A percentile compares a stretch with the other conserved stretches of the same genome.
Conservation (phyloP, 2,113 vertebrate species). For the Erinaceus europaeus region DNA sequence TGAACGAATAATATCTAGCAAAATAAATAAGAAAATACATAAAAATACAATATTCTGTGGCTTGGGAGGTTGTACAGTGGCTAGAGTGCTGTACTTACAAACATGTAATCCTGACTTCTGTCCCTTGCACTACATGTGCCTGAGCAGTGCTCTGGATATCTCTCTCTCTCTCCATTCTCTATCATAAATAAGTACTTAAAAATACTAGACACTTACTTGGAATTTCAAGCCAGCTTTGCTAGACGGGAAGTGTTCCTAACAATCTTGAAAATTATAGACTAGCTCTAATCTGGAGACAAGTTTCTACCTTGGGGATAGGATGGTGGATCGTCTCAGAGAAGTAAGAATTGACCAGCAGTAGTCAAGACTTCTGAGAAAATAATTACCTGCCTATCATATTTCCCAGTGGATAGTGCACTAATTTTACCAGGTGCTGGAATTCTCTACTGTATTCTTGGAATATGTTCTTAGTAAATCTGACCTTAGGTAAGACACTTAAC, state of each 20-base stretch:
- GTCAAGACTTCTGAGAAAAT: slow-evolving; percentile 32
- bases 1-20: too few species aligned
- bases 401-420: neutral
- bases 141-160: too few species aligned
- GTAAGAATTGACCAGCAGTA: slow-evolving; percentile 7
- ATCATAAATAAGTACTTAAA: slow-evolving; percentile 43
- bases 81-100: too few species aligned
- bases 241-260: neutral
- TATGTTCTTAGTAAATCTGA: neutral
- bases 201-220: slow-evolving; percentile 27
- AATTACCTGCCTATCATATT: slow-evolving; percentile 19
- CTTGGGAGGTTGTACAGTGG: too few species aligned
- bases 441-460: neutral
- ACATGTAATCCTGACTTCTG: too few species aligned
- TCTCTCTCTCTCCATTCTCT: too few species aligned
- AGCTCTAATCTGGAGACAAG: slow-evolving; percentile 23
- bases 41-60: too few species aligned
- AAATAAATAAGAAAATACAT: too few species aligned
- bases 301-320: neutral
- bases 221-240: slow-evolving; percentile 50
- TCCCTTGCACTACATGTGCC: too few species aligned
- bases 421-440: slow-evolving; percentile 7
- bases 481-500: slow-evolving; percentile 42
- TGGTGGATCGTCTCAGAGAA: neutral
- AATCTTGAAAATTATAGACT: neutral